Percentiles rank a stretch among this genome's conserved stretches.
Evolutionary conservation across 2,113 vertebrate species (phyloP).

Genomic region (Pica pica): DNA sequence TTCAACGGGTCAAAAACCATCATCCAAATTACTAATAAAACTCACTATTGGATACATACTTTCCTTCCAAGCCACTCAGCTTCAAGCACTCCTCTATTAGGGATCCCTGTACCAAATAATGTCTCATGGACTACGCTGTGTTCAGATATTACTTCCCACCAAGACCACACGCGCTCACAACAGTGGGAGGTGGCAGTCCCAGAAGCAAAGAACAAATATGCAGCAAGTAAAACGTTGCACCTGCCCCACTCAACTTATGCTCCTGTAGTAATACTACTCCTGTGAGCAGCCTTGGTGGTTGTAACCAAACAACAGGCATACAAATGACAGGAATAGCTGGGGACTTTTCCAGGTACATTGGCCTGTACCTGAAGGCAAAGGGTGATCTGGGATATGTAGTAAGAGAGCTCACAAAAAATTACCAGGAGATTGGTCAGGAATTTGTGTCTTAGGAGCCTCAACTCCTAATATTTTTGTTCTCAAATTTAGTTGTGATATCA

Average conservation of each 20-base stretch:
- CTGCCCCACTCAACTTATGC: not conserved
- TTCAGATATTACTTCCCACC: not conserved
- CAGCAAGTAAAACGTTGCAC: rapidly evolving
- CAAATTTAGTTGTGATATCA: not conserved
- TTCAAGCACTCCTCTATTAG: not conserved
- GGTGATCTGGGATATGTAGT: not conserved
- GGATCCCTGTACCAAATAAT: not conserved
- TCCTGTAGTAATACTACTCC: not conserved
- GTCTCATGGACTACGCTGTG: rapidly evolving
- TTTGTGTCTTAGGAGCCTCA: not conserved
- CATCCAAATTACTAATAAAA: not conserved
- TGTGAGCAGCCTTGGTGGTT: not conserved
- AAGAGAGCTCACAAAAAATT: not conserved
- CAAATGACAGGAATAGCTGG: not conserved
- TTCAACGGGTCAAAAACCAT: not conserved
- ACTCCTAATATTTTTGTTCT: not conserved
- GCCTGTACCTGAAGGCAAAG: not conserved
- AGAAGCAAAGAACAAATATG: not conserved
- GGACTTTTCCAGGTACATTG: not conserved
- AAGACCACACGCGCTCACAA: rapidly evolving
- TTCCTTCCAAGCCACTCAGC: not conserved
- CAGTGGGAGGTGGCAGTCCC: not conserved
- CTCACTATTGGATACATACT: not conserved
- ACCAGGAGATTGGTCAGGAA: rapidly evolving
- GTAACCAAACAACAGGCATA: not conserved